These are phyloP conservation scores for Agrochola macilenta DNA, from an alignment of 2,888 invertebrate genomes.

Conservation along the genomic window DNA sequence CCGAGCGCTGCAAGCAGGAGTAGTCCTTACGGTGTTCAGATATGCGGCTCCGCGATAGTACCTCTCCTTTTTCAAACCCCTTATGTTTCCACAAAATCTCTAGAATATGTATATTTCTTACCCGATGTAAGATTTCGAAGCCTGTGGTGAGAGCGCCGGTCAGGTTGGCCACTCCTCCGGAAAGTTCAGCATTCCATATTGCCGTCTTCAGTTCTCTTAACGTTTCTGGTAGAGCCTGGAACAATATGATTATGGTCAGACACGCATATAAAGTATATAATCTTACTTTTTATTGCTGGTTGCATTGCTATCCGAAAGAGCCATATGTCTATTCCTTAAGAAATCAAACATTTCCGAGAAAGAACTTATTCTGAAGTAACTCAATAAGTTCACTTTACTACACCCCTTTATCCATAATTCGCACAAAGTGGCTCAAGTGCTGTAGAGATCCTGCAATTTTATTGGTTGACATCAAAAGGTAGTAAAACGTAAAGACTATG, in stretches of 20 bases:
- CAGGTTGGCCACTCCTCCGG: slow-evolving; percentile 95
- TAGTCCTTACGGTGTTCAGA: too few species aligned
- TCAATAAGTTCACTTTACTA: slow-evolving; percentile 46
- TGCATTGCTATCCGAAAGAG: not conserved
- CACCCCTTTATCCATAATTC: slow-evolving; percentile 34
- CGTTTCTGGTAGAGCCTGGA: slow-evolving; percentile 95
- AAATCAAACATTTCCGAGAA: slow-evolving; percentile 6
- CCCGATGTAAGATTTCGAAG: slow-evolving; percentile 97
- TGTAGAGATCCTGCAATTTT: slow-evolving; percentile 44
- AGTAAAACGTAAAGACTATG: slow-evolving; percentile 56
- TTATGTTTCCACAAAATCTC: not conserved
- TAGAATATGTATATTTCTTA: slow-evolving; percentile 76
- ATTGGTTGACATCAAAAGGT: slow-evolving; percentile 55
- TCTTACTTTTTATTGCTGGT: not conserved
- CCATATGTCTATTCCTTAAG: not conserved
- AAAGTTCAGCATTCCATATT: slow-evolving; percentile 93
- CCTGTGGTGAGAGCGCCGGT: slow-evolving; percentile 97
- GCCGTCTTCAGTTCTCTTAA: slow-evolving; percentile 95
- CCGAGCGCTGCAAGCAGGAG: too few species aligned
- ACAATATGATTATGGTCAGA: slow-evolving; percentile 14
- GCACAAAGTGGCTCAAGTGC: slow-evolving; percentile 20
- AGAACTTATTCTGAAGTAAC: slow-evolving; percentile 35
- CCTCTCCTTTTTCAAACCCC: not conserved
- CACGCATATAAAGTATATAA: not conserved
- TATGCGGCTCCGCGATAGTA: too few species aligned